phyloP scores from a whole-genome alignment of 2,797 vertebrate species.

The Artibeus lituratus region DNA sequence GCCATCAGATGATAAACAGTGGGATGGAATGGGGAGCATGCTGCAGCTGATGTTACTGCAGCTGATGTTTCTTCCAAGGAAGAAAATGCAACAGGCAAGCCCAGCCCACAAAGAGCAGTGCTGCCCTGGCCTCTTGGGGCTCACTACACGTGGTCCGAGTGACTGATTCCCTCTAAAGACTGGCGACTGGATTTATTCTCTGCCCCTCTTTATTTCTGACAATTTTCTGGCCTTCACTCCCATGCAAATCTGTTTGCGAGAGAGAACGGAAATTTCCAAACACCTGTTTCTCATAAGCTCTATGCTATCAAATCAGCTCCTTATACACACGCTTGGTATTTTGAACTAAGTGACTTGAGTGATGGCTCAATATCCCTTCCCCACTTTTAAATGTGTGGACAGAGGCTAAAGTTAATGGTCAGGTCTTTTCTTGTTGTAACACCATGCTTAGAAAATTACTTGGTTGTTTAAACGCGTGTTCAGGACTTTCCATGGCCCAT shows the following conservation, averaged over 20 bases:
- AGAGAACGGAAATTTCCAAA: neutral
- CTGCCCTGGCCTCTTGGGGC: neutral
- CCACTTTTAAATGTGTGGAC: neutral
- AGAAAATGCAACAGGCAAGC: neutral
- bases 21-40: neutral
- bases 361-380: neutral
- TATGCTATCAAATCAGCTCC: neutral
- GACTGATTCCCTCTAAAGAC: neutral
- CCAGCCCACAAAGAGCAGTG: neutral
- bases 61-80: no score
- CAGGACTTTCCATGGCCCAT: neutral
- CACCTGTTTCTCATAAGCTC: neutral
- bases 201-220: neutral
- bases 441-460: neutral
- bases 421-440: neutral
- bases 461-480: neutral
- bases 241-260: neutral
- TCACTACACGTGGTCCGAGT: neutral
- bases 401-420: neutral
- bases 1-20: neutral
- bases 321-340: neutral
- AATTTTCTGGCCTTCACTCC: neutral
- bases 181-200: neutral
- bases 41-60: neutral
- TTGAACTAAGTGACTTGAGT: neutral